These are phyloP conservation scores for Sebastes taczanowskii DNA, from an alignment of 2,797 vertebrate genomes.

Conservation along the genomic window DNA sequence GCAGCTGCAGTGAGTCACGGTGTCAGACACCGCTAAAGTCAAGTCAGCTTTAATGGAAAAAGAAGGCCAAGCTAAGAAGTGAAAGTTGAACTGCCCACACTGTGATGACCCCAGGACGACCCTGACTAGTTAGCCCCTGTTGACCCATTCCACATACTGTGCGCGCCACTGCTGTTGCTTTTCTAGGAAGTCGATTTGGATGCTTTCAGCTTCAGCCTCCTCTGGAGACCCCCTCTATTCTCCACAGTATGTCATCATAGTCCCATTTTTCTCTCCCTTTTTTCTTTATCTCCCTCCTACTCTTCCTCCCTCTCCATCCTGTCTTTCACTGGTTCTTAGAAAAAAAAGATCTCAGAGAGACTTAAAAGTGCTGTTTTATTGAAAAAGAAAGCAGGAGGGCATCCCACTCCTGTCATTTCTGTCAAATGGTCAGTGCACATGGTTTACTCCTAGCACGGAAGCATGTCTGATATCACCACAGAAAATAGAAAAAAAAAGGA, in stretches of 20 bases:
- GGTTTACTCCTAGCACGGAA: conserved; percentile 35
- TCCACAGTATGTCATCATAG: conserved; percentile 34
- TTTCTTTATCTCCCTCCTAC: conserved; percentile 10
- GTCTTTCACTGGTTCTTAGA: conserved; percentile 9
- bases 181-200: conserved; percentile 58
- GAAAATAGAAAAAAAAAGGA: conserved; percentile 16
- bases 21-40: conserved; percentile 4
- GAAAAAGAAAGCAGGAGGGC: conserved; percentile 38
- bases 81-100: conserved; percentile 26
- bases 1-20: not conserved
- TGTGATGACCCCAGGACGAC: conserved; percentile 48
- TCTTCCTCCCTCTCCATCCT: conserved; percentile 7
- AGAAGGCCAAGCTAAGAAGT: conserved; percentile 20
- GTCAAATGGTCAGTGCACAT: conserved; percentile 67
- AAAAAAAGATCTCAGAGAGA: conserved; percentile 40
- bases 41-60: conserved; percentile 25
- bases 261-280: conserved; percentile 38
- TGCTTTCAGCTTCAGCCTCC: conserved; percentile 53
- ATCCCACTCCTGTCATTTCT: conserved; percentile 57
- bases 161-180: conserved; percentile 22
- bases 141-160: conserved; percentile 47
- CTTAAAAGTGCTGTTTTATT: conserved; percentile 39
- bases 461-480: conserved; percentile 9
- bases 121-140: conserved; percentile 53
- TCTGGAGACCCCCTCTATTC: conserved; percentile 49